Percentiles rank a stretch among this genome's conserved stretches.
Evolutionary conservation across 2,113 vertebrate genomes (phyloP).

Genomic region (Gadus macrocephalus): DNA sequence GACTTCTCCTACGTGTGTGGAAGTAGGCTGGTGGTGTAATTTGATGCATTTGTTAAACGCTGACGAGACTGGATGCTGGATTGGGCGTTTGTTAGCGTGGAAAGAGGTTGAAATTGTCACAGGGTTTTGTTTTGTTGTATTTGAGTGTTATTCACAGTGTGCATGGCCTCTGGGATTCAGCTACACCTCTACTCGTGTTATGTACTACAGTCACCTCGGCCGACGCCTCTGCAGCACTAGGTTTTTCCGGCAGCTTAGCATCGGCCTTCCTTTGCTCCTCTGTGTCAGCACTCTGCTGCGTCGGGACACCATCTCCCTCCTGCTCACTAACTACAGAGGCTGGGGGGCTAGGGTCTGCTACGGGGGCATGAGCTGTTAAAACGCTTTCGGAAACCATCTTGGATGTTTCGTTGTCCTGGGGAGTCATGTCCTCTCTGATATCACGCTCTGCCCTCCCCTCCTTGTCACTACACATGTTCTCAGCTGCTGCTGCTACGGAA

Average conservation of each 20-base stretch:
- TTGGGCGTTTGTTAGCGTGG: no score
- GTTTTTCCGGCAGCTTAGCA: conserved; percentile 39
- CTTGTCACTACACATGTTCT: conserved; percentile 23
- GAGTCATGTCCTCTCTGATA: conserved; percentile 24
- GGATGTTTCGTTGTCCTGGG: conserved; percentile 27
- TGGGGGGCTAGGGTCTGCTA: conserved; percentile 52
- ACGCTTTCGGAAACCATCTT: conserved; percentile 20
- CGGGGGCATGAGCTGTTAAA: conserved; percentile 33
- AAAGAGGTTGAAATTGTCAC: neutral
- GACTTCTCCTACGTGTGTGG: no score
- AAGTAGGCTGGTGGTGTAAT: no score
- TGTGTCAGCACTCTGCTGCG: conserved; percentile 27
- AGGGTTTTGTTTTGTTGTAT: neutral
- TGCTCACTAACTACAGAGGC: conserved; percentile 50
- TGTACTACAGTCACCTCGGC: conserved; percentile 60
- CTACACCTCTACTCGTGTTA: conserved; percentile 20
- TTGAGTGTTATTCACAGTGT: neutral
- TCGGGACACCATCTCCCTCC: conserved; percentile 27
- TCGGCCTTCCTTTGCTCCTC: conserved; percentile 28
- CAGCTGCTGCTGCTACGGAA: conserved; percentile 41
- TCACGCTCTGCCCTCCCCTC: conserved; percentile 17
- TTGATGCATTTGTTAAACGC: no score
- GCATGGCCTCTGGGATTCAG: no score
- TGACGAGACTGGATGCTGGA: no score
- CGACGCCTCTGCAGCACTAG: conserved; percentile 41